A percentile compares a stretch with the other conserved stretches of the same genome.
phyloP scores from a whole-genome alignment of 2,888 invertebrate genomes.

The Sinohyriopsis cumingii region DNA sequence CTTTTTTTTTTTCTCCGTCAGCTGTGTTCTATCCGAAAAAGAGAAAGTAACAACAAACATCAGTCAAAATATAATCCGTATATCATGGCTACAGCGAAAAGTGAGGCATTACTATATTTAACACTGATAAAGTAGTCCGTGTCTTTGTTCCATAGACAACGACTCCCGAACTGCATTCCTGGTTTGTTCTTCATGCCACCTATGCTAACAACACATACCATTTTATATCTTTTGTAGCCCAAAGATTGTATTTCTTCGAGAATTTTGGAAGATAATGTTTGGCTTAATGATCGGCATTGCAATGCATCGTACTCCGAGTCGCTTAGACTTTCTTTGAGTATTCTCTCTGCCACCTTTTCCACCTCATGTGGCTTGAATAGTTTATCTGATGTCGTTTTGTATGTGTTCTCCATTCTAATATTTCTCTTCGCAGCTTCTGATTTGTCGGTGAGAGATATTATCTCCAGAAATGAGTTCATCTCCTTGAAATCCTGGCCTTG shows the following conservation, averaged over 20 bases:
- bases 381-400: constrained; percentile 35
- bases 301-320: constrained; percentile 51
- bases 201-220: constrained; percentile 65
- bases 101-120: constrained; percentile 60
- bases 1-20: no score
- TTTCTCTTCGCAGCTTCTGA: constrained; percentile 7
- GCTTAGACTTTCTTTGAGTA: constrained; percentile 39
- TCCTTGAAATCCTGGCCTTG: constrained; percentile 10
- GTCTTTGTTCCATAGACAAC: constrained; percentile 66
- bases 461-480: constrained; percentile 36
- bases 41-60: not conserved
- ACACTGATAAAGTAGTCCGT: constrained; percentile 68
- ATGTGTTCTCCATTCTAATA: constrained; percentile 32
- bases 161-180: constrained; percentile 65
- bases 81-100: constrained; percentile 67
- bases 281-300: constrained; percentile 55
- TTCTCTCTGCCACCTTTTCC: constrained; percentile 32
- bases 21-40: no score
- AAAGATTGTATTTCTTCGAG: constrained; percentile 56
- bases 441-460: constrained; percentile 34
- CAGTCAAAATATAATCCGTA: constrained; percentile 61
- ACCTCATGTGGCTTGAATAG: constrained; percentile 31
- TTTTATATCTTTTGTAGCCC: constrained; percentile 54
- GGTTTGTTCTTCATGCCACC: constrained; percentile 61
- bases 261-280: constrained; percentile 54